A percentile compares a stretch with the other conserved stretches of the same genome.
phyloP scores from a whole-genome alignment of 2,888 invertebrate genomes.

The Spilarctia lutea region DNA sequence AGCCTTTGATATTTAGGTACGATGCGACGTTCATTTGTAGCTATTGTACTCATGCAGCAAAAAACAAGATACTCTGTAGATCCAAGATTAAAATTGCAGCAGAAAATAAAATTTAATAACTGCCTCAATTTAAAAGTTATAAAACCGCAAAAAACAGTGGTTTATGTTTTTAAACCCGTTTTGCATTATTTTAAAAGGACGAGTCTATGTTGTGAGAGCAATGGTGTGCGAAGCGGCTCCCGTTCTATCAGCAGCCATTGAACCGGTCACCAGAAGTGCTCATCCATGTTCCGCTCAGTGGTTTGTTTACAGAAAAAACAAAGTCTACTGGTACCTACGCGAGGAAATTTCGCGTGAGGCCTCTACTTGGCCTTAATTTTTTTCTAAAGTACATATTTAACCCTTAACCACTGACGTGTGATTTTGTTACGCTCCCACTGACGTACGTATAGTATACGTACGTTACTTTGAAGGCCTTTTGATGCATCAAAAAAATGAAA shows the following conservation, averaged over 20 bases:
- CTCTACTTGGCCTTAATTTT: slow-evolving; percentile 75
- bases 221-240: slow-evolving; percentile 63
- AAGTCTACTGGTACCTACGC: slow-evolving; percentile 73
- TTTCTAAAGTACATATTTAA: slow-evolving; percentile 67
- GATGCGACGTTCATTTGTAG: slow-evolving; percentile 63
- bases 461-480: no score
- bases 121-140: slow-evolving; percentile 54
- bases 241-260: slow-evolving; percentile 70
- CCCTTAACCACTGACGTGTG: no score
- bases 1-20: slow-evolving; percentile 65
- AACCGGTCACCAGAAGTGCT: slow-evolving; percentile 75
- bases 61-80: slow-evolving; percentile 60
- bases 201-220: slow-evolving; percentile 49
- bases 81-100: slow-evolving; percentile 62
- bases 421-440: no score
- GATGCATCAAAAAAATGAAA: no score
- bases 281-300: slow-evolving; percentile 72
- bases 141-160: slow-evolving; percentile 54
- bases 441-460: no score
- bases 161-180: slow-evolving; percentile 56
- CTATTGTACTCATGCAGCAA: slow-evolving; percentile 67
- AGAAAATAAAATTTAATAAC: slow-evolving; percentile 58
- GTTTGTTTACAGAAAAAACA: slow-evolving; percentile 79
- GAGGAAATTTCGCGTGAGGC: slow-evolving; percentile 76
- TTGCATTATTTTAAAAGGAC: slow-evolving; percentile 56